These are phyloP conservation scores for Hydrophis major DNA, from an alignment of 2,797 vertebrate species.

Conservation along the genomic window DNA sequence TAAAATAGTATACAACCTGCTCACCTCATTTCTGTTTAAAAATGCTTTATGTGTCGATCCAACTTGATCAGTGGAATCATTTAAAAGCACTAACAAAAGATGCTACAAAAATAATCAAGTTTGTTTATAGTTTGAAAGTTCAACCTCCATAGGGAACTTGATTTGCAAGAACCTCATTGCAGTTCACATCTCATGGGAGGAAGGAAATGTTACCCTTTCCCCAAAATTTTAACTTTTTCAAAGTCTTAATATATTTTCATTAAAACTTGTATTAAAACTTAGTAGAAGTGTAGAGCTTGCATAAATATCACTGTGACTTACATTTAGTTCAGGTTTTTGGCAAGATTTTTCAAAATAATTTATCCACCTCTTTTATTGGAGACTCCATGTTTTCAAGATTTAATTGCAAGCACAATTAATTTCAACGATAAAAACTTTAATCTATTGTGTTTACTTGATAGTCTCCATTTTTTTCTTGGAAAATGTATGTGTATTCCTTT, in stretches of 20 bases:
- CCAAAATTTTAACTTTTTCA: neutral
- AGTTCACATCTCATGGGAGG: neutral
- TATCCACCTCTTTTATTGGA: neutral
- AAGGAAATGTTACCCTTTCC: neutral
- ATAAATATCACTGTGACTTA: neutral
- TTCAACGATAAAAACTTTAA: neutral
- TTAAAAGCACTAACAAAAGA: neutral
- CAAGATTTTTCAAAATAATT: neutral
- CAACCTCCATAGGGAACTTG: neutral
- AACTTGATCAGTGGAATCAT: neutral
- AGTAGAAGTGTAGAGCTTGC: neutral
- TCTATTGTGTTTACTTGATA: constrained; percentile 18
- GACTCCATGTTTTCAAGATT: neutral
- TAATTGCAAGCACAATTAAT: constrained; percentile 20
- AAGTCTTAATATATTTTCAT: neutral
- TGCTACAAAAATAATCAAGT: neutral
- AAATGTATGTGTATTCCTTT: constrained; percentile 20
- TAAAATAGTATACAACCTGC: neutral
- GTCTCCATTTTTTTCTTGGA: constrained; percentile 10
- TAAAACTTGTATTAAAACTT: neutral
- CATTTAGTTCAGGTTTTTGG: neutral
- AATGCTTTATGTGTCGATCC: neutral
- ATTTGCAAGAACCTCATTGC: neutral
- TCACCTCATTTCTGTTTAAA: neutral
- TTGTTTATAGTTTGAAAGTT: neutral